These are phyloP conservation scores for Antheraea assamensis DNA, from an alignment of 2,888 invertebrate genomes.

Conservation along the genomic window DNA sequence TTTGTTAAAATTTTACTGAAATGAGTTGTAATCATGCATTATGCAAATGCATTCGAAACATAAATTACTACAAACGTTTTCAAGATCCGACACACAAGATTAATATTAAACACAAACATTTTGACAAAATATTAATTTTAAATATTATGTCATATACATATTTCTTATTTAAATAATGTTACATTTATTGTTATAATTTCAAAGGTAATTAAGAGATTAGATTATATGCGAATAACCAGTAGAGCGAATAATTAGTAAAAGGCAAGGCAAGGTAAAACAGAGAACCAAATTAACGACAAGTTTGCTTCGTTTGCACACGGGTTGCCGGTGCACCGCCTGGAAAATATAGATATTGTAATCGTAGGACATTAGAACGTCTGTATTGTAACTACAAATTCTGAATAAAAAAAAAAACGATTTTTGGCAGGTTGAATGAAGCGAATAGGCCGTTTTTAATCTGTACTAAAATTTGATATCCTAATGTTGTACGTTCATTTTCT, in stretches of 20 bases:
- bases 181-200: no score
- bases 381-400: no score
- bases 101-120: neutral
- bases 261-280: no score
- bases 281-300: neutral
- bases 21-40: neutral
- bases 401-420: neutral
- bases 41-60: neutral
- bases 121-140: neutral
- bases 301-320: neutral
- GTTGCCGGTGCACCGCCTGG: neutral
- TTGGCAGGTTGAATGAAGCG: neutral
- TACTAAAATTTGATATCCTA: neutral
- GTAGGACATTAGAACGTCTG: neutral
- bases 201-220: neutral
- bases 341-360: neutral
- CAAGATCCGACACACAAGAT: neutral
- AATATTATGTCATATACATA: neutral
- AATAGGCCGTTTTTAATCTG: neutral
- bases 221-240: neutral
- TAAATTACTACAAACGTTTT: neutral
- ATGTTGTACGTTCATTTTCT: neutral
- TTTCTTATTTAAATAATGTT: no score
- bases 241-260: no score
- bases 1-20: neutral